phyloP scores from a whole-genome alignment of 2,797 vertebrate genomes.

The Lemur catta region DNA sequence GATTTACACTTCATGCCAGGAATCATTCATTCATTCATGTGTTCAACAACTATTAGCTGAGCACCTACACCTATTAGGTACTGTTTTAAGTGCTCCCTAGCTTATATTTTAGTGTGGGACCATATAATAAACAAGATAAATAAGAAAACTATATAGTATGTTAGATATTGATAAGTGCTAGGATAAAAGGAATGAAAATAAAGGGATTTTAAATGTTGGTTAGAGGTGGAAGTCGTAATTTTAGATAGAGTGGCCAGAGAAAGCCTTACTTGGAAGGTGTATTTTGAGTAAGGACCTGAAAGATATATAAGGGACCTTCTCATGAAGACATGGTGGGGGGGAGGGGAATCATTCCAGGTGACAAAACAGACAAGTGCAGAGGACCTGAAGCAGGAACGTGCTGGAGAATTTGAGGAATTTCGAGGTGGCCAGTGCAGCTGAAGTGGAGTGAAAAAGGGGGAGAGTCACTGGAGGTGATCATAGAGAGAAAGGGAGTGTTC shows the following conservation, averaged over 20 bases:
- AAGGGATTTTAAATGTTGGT: not conserved
- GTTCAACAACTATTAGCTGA: not conserved
- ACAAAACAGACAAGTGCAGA: not conserved
- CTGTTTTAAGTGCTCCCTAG: not conserved
- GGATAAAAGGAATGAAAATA: not conserved
- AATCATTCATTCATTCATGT: not conserved
- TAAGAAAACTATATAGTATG: not conserved
- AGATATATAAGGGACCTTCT: not conserved
- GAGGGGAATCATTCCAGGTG: not conserved
- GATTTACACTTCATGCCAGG: not conserved
- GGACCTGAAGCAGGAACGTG: not conserved
- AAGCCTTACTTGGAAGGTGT: not conserved
- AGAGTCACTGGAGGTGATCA: not conserved
- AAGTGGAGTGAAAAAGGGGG: not conserved
- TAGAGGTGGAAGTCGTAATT: not conserved
- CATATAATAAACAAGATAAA: conserved; percentile 11
- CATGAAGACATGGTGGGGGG: not conserved
- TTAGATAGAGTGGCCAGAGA: not conserved
- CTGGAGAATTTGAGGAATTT: not conserved
- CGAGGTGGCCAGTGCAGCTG: not conserved
- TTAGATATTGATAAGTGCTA: not conserved
- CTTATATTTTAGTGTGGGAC: not conserved
- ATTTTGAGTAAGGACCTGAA: not conserved
- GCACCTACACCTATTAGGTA: not conserved
- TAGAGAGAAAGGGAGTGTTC: not conserved